Evolutionary conservation across 2,113 vertebrate species (phyloP).

Genomic region (Alethe diademata): DNA sequence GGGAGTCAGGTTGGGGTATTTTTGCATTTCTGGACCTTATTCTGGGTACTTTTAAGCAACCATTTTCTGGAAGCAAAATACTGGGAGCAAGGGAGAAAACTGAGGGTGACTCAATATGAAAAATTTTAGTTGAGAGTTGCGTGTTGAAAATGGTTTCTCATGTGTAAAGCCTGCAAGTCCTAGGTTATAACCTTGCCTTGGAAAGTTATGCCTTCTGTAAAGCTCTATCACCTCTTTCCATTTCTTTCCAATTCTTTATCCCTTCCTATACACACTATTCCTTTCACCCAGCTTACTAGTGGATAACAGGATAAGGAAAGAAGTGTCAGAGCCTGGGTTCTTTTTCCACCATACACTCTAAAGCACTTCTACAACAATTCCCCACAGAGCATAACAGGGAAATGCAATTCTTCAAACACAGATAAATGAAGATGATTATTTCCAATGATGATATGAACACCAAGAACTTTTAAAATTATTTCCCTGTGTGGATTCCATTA

Average conservation of each 20-base stretch:
- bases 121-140: background rate
- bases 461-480: background rate
- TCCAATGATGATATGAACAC: background rate
- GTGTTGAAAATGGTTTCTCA: background rate
- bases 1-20: fast-evolving
- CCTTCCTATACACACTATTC: background rate
- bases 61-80: background rate
- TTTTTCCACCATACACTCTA: background rate
- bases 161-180: background rate
- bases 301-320: background rate
- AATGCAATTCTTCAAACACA: background rate
- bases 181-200: background rate
- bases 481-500: background rate
- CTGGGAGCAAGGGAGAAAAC: background rate
- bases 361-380: background rate
- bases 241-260: background rate
- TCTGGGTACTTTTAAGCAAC: background rate
- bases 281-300: background rate
- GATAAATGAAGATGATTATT: background rate
- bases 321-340: background rate
- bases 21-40: background rate
- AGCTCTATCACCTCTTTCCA: background rate
- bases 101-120: background rate
- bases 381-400: background rate
- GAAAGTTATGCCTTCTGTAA: background rate